Base-by-base conservation (phyloP, 2,113 vertebrate genomes). In the Nibea albiflora region DNA sequence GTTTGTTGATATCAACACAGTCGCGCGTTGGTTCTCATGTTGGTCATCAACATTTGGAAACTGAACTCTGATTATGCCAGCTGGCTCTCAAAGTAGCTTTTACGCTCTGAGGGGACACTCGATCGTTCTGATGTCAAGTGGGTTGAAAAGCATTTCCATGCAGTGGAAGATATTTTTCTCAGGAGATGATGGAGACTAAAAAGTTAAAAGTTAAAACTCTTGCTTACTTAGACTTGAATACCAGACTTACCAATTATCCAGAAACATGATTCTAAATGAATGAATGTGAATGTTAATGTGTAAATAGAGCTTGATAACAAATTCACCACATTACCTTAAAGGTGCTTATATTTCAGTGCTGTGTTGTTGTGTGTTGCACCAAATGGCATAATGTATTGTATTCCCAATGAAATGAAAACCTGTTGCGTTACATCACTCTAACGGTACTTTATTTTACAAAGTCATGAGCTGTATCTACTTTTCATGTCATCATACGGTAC, bases 1-100 rank as follows among this genome's bases (percentile, higher is more conserved):
- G 65, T 80, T 71, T 76, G 79, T 71, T 67, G 65, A 19, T 56
- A 80, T 76, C 70, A 76, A 61, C 67, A 68, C 49, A 31, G 58
- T 42, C 71, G 74, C 73, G 47, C 26, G 28, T 60, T 53, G 35
- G 14, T 31, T 24, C n/a, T 80, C 60, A 46, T 69, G 46, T 19
- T 47, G 44, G 15, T 54, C 58, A 46, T 24, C 22, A 50, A 47
- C n/a, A 64, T 61, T 53, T 70, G 63, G 54, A 76, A 78, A 56
- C 42, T 31, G 44, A 89, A 64, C 69, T 73, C 15, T 0, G 42
- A 83, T 46, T 14, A 1, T 15, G 66, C 47, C 70, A 76, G 42
- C 24, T 77, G 81, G 54, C 65, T 65, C 12, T 47, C 12, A 46
- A 2, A 1, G 12, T 28, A 39, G 2, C 20, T 57, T 26, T 68